Conservation (phyloP, 2,888 invertebrate species). For the Athripsodes cinereus region DNA sequence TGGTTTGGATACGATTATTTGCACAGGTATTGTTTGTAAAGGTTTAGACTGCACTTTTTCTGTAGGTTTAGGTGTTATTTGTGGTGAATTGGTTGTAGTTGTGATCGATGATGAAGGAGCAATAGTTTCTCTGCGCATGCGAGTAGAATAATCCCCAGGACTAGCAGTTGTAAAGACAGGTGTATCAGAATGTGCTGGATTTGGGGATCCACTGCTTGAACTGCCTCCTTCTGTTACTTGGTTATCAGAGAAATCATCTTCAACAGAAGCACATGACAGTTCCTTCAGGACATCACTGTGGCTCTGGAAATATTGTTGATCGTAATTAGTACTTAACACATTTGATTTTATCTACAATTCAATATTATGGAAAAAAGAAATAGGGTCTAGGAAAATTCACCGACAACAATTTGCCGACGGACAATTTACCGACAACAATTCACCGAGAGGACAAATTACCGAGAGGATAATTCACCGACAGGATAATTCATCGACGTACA, state of each 20-base stretch:
- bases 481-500: too few species aligned
- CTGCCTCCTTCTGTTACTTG: slow-evolving; percentile 27
- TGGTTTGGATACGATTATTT: slow-evolving; percentile 24
- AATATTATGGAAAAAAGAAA: too few species aligned
- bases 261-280: slow-evolving; percentile 52
- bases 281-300: slow-evolving; percentile 50
- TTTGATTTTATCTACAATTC: too few species aligned
- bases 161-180: slow-evolving; percentile 32
- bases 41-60: not conserved
- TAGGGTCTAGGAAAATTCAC: too few species aligned
- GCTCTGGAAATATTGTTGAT: slow-evolving; percentile 16
- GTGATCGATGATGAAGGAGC: slow-evolving; percentile 14
- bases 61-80: slow-evolving; percentile 6
- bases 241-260: slow-evolving; percentile 37
- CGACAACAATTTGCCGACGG: too few species aligned
- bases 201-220: slow-evolving; percentile 27
- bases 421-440: too few species aligned
- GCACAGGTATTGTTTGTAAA: not conserved
- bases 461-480: too few species aligned
- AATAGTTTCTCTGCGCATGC: slow-evolving; percentile 22
- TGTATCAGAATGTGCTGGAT: slow-evolving; percentile 29
- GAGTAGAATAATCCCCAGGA: slow-evolving; percentile 24
- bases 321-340: too few species aligned
- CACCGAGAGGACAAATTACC: too few species aligned
- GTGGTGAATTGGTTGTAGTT: slow-evolving; percentile 11